phyloP scores from a whole-genome alignment of 2,797 vertebrate genomes.

The Acropternis orthonyx region DNA sequence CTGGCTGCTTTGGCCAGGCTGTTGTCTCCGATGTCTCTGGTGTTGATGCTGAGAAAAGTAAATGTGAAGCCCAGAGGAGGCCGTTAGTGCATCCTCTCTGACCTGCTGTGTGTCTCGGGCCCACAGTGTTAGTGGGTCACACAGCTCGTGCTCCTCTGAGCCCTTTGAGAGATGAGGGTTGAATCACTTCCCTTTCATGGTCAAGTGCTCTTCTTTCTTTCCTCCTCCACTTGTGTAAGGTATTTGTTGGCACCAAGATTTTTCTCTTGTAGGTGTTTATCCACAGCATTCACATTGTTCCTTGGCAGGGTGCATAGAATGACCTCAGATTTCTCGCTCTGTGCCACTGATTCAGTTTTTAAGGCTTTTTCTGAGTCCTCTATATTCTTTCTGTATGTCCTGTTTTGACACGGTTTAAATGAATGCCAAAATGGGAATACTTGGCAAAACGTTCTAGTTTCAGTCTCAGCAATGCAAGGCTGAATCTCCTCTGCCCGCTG shows the following conservation, averaged over 20 bases:
- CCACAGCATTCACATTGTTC: not conserved
- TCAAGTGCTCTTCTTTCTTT: not conserved
- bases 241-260: not conserved
- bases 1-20: not conserved
- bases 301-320: not conserved
- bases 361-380: not conserved
- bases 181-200: not conserved
- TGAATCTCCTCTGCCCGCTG: accelerated
- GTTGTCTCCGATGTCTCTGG: not conserved
- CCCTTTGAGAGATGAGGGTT: not conserved
- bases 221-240: not conserved
- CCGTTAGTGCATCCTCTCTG: not conserved
- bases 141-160: not conserved
- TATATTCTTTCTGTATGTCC: not conserved
- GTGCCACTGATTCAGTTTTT: not conserved
- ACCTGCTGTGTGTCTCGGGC: accelerated
- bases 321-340: not conserved
- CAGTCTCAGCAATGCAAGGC: not conserved
- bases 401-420: not conserved
- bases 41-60: not conserved
- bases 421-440: not conserved
- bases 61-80: not conserved
- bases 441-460: not conserved
- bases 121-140: not conserved
- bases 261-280: not conserved